Conservation (phyloP, 1,140 invertebrate genomes). For the Parapsyche elsis region DNA sequence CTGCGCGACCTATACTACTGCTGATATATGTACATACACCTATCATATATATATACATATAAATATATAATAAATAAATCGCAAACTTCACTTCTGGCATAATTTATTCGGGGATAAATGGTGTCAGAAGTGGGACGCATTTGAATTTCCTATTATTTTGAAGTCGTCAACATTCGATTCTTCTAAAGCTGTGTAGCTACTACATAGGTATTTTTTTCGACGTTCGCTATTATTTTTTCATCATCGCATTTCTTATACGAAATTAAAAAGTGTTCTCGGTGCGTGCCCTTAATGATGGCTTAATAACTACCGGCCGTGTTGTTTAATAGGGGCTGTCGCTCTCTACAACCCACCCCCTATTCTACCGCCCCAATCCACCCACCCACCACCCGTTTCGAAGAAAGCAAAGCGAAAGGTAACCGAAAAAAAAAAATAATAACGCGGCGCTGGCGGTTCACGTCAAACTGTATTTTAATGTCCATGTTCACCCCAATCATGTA, state of each 20-base stretch:
- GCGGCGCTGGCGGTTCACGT: constrained; percentile 2
- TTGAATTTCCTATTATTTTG: too few species aligned
- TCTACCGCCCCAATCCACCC: not conserved
- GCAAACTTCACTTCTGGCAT: too few species aligned
- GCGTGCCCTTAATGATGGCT: constrained; percentile 55
- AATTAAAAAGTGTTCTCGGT: constrained; percentile 44
- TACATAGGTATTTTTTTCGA: too few species aligned
- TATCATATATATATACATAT: too few species aligned
- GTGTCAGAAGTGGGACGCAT: too few species aligned
- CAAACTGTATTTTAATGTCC: constrained; percentile 54
- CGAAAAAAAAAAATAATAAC: constrained; percentile 23
- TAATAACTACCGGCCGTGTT: constrained; percentile 53
- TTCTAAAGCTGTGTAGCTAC: too few species aligned
- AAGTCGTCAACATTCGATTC: too few species aligned
- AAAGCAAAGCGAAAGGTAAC: not conserved
- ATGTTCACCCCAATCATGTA: constrained; percentile 55
- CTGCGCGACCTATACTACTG: too few species aligned
- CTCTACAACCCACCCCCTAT: constrained; percentile 12
- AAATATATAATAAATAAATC: too few species aligned
- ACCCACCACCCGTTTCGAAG: not conserved
- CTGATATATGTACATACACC: too few species aligned
- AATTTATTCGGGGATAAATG: too few species aligned
- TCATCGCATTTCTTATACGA: constrained; percentile 26
- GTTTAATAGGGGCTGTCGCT: constrained; percentile 44
- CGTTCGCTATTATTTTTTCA: not conserved